Evolutionary conservation across 2,113 vertebrate genomes (phyloP).

Genomic region (Eptesicus fuscus): DNA sequence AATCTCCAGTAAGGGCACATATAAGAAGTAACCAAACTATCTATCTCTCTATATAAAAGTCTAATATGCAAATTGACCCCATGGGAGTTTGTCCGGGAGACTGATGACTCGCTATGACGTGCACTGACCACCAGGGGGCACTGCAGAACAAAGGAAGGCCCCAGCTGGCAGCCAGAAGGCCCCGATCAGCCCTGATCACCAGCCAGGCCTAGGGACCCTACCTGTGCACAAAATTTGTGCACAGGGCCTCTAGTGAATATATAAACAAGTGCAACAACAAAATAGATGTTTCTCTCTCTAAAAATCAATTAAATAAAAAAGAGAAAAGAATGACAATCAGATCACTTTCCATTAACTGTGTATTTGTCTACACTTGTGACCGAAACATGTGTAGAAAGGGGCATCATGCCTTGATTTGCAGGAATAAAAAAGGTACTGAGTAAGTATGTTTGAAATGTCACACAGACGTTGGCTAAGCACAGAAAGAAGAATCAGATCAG

Average conservation of each 20-base stretch:
- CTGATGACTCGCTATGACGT: no score
- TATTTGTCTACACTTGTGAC: neutral
- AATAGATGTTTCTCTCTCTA: neutral
- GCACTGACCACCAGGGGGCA: no score
- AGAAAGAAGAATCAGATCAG: neutral
- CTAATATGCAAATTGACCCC: no score
- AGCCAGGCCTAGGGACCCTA: no score
- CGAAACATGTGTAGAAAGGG: neutral
- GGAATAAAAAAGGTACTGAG: neutral
- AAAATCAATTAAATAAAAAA: neutral
- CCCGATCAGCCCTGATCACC: no score
- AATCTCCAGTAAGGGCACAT: neutral
- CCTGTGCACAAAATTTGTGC: no score
- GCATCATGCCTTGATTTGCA: neutral
- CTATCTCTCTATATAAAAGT: no score
- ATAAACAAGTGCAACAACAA: neutral
- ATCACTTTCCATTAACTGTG: neutral
- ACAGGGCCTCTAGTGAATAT: neutral
- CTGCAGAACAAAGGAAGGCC: no score
- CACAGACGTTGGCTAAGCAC: neutral
- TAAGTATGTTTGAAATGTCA: neutral
- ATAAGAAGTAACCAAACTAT: neutral
- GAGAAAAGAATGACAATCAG: neutral
- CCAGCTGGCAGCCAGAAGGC: no score
- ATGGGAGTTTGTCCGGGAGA: accelerated